Evolutionary conservation across 2,797 vertebrate species (phyloP).

Genomic region (Sardinella longiceps): DNA sequence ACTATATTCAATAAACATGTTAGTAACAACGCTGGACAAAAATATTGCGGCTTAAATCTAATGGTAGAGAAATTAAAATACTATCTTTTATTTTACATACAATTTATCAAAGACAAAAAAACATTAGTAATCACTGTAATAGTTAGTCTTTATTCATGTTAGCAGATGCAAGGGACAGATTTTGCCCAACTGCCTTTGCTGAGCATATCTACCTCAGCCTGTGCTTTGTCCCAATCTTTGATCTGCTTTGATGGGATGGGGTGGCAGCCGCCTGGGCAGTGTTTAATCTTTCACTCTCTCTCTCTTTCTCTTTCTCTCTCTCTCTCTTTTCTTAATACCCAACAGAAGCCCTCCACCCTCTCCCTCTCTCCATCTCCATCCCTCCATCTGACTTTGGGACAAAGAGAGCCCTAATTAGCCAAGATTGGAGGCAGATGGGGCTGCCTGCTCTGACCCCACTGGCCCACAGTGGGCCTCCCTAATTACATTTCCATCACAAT

Average conservation of each 20-base stretch:
- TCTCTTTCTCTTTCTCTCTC: too few species aligned
- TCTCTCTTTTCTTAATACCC: background rate
- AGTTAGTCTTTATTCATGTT: background rate
- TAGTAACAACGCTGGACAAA: too few species aligned
- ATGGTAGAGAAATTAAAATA: too few species aligned
- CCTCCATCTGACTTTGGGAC: conserved; percentile 75
- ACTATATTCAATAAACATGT: too few species aligned
- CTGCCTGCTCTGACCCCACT: conserved; percentile 76
- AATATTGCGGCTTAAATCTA: too few species aligned
- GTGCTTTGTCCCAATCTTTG: conserved; percentile 65
- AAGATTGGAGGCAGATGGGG: conserved; percentile 82
- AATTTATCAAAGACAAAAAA: background rate
- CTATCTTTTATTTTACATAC: too few species aligned
- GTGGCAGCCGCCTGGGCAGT: conserved; percentile 52
- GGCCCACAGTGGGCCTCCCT: conserved; percentile 71
- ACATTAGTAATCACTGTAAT: background rate
- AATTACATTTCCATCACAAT: conserved; percentile 89
- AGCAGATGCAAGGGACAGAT: background rate
- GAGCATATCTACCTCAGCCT: conserved; percentile 53
- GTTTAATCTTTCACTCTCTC: conserved; percentile 65
- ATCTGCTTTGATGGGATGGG: conserved; percentile 66
- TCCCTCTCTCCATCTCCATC: conserved; percentile 32
- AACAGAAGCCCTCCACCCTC: conserved; percentile 25
- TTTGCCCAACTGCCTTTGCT: background rate
- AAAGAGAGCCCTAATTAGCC: conserved; percentile 80